These are phyloP conservation scores for Tetragonula clypearis DNA, from an alignment of 1,140 invertebrate genomes.

Conservation along the genomic window DNA sequence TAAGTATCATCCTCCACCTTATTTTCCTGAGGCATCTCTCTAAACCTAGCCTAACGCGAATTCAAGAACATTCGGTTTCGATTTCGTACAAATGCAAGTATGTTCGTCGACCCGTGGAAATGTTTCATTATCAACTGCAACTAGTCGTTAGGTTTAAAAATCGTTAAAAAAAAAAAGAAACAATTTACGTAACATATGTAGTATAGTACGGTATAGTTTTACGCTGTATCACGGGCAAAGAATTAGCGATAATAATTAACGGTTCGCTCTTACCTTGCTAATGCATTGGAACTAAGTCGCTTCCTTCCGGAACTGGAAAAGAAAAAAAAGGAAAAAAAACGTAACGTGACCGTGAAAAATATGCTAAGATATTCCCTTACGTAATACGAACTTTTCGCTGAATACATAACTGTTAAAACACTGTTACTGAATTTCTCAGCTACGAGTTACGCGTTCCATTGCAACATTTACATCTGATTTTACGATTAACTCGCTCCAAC, in stretches of 20 bases:
- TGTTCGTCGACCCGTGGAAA: not conserved
- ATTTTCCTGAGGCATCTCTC: not conserved
- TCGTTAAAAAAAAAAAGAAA: not conserved
- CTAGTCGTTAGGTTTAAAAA: not conserved
- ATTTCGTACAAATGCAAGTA: not conserved
- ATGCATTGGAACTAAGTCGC: conserved; percentile 90
- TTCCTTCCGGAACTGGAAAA: conserved; percentile 87
- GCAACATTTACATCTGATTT: not conserved
- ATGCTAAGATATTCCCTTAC: not conserved
- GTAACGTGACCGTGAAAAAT: conserved; percentile 23
- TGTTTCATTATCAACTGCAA: not conserved
- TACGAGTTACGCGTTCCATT: not conserved
- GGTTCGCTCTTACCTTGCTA: conserved; percentile 87
- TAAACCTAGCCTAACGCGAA: too few relatives aligned
- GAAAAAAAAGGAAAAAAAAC: conserved; percentile 43
- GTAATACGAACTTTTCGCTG: not conserved
- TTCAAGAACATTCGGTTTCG: not conserved
- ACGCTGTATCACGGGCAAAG: not conserved
- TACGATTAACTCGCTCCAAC: not conserved
- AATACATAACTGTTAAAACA: not conserved
- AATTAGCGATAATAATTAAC: not conserved
- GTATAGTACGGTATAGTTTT: too few relatives aligned
- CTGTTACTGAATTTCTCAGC: not conserved
- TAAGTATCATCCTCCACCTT: not conserved
- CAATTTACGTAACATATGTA: not conserved